Base-by-base conservation (phyloP, 2,888 invertebrate genomes). In the Heliothis peltigera region DNA sequence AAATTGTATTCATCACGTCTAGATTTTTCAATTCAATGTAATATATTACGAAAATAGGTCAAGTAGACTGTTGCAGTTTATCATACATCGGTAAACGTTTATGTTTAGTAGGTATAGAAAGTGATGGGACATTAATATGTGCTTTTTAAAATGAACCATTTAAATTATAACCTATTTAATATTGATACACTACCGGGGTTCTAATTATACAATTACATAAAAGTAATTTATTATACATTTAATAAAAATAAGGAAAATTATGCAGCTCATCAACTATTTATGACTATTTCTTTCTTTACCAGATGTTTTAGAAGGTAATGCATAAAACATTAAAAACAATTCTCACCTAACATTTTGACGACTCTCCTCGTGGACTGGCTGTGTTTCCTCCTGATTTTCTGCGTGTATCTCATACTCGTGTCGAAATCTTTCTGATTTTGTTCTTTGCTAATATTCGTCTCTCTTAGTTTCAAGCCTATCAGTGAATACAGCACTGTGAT, bases 271-370 rank as follows among this genome's bases (percentile, higher is more conserved):
- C n/a, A n/a, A n/a, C n/a, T n/a, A n/a, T n/a, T n/a, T n/a, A n/a
- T n/a, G n/a, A n/a, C n/a, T n/a, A n/a, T n/a, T n/a, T n/a, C n/a
- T n/a, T n/a, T n/a, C n/a, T n/a, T n/a, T n/a, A n/a, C n/a, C n/a
- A n/a, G n/a, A n/a, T n/a, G n/a, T n/a, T n/a, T n/a, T n/a, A n/a
- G n/a, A n/a, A n/a, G n/a, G n/a, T n/a, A 32, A 12, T 12, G 2
- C 3, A 32, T 32, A 32, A 32, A 28, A 28, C 10, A 10, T 3
- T 32, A 10, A 32, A 32, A 12, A 2, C 2, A 5, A 25, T 54
- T 22, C 96, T 96, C 85, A 97, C 97, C 97, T 63, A 97, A 91
- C 97, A 97, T 97, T 91, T 97, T 97, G 17, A 97, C 90, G 19
- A 97, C 97, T 74, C 97, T 91, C 62, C 95, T 95, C 0, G 97